phyloP scores from a whole-genome alignment of 2,888 invertebrate genomes.

The Nebria brevicollis region DNA sequence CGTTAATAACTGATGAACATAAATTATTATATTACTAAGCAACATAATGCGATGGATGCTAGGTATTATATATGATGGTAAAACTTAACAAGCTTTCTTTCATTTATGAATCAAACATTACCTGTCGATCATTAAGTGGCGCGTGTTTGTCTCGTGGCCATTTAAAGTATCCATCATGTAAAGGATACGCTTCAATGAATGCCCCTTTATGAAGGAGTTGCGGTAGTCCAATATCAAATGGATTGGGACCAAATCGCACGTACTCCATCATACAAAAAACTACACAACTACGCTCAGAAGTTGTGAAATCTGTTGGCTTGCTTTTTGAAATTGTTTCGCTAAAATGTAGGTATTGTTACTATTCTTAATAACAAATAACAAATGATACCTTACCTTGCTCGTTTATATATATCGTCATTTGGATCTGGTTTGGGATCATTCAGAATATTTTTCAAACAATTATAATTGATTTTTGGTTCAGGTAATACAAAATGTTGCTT shows the following conservation, averaged over 20 bases:
- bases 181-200: constrained; percentile 56
- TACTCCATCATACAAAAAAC: constrained; percentile 55
- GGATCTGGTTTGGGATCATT: constrained; percentile 50
- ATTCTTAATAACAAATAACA: no score
- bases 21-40: not conserved
- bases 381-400: constrained; percentile 52
- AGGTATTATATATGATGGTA: no score
- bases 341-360: no score
- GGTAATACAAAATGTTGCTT: constrained; percentile 50
- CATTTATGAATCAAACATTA: constrained; percentile 28
- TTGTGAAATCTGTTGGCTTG: constrained; percentile 53
- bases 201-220: constrained; percentile 54
- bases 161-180: constrained; percentile 59
- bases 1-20: constrained; percentile 66
- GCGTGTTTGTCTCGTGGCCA: constrained; percentile 55
- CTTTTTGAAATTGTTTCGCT: constrained; percentile 44
- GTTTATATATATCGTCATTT: constrained; percentile 49
- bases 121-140: constrained; percentile 59
- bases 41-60: no score
- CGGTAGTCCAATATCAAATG: constrained; percentile 54
- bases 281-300: constrained; percentile 57
- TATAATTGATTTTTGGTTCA: constrained; percentile 46
- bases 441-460: constrained; percentile 54
- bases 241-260: constrained; percentile 53
- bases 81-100: no score